Percentiles rank a stretch among this genome's conserved stretches.
phyloP scores from a whole-genome alignment of 2,113 vertebrate species.

The Gopherus evgoodei region DNA sequence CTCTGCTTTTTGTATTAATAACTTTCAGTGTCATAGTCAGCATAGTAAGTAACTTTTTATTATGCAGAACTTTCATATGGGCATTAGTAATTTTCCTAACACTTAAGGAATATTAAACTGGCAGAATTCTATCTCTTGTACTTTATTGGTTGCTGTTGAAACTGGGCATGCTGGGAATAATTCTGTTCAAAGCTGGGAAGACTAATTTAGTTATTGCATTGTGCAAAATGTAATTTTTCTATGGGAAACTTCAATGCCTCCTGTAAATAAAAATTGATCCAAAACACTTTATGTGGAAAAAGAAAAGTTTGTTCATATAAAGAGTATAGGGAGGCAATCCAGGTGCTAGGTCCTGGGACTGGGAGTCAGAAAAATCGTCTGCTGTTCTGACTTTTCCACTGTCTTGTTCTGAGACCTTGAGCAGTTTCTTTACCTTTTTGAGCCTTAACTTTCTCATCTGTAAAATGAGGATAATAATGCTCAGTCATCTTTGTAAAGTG shows the following conservation, averaged over 20 bases:
- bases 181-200: conserved; percentile 14
- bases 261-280: neutral
- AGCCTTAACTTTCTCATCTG: neutral
- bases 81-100: neutral
- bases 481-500: neutral
- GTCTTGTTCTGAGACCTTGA: neutral
- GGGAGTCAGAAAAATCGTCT: neutral
- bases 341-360: neutral
- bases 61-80: conserved; percentile 14
- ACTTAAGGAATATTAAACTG: neutral
- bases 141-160: conserved; percentile 13
- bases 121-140: conserved; percentile 9
- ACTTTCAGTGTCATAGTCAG: conserved; percentile 93
- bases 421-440: neutral
- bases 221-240: neutral
- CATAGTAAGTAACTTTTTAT: conserved; percentile 86
- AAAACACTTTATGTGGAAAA: neutral
- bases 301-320: neutral
- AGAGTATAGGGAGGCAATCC: neutral
- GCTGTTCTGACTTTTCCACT: neutral
- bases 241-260: neutral
- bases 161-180: conserved; percentile 13
- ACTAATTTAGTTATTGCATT: neutral
- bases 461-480: neutral
- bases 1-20: conserved; percentile 85